Base-by-base conservation (phyloP, 1,140 invertebrate genomes). In the Sinonovacula constricta region DNA sequence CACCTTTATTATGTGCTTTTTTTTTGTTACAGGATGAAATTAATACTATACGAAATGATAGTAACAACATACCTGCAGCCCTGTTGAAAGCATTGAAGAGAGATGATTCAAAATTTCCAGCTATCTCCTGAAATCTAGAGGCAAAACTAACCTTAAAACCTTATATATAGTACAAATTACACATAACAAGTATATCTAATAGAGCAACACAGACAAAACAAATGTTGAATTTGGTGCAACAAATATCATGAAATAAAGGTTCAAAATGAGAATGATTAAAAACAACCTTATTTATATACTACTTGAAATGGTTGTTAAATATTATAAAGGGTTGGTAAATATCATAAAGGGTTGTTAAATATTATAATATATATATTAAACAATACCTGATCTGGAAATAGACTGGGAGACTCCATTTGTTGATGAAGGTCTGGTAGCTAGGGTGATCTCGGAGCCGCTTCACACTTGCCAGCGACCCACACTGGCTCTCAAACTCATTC, bases 321-420 rank as follows among this genome's bases (percentile, higher is more conserved):
- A n/a, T n/a, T n/a, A n/a, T n/a, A n/a, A n/a, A n/a, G n/a, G n/a
- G n/a, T n/a, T n/a, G n/a, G n/a, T n/a, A n/a, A n/a, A n/a, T n/a
- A n/a, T n/a, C n/a, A n/a, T n/a, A n/a, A n/a, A n/a, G n/a, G n/a
- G n/a, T n/a, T n/a, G n/a, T n/a, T n/a, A n/a, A n/a, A n/a, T n/a
- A n/a, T n/a, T n/a, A n/a, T n/a, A n/a, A n/a, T n/a, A n/a, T n/a
- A n/a, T n/a, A n/a, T 24, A 70, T 60, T 65, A 22, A 76, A 75
- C 15, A 57, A 59, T 85, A 93, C 93, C 93, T 93, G 85, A 98
- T 97, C 92, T 98, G 97, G 91, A 97, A 98, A 90, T 99, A 98
- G 22, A 99, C 96, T 34, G 96, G 95, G 31, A 98, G 92, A 92
- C 98, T 98, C 96, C 97, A 99, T 85, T 95, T 95, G 70, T 94